phyloP scores from a whole-genome alignment of 2,888 invertebrate species.

The Netelia inedita region DNA sequence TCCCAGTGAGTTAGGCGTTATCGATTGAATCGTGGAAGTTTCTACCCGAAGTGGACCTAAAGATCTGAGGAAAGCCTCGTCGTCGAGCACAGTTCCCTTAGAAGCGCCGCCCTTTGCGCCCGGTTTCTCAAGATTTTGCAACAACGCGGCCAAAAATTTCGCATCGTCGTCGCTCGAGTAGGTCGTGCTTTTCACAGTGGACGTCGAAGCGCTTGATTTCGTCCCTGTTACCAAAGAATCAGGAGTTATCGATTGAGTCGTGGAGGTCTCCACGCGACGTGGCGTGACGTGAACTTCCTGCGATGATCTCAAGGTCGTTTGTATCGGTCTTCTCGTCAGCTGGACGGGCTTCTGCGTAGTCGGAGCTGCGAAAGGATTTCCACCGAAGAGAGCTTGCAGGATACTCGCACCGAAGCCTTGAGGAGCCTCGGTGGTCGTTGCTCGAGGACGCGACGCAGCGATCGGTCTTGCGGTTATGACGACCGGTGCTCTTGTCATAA shows the following conservation, averaged over 20 bases:
- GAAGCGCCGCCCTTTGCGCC: slow-evolving; percentile 63
- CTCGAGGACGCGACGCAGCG: slow-evolving; percentile 77
- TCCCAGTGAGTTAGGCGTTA: slow-evolving; percentile 74
- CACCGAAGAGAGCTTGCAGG: slow-evolving; percentile 80
- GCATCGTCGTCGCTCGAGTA: slow-evolving; percentile 77
- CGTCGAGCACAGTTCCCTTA: slow-evolving; percentile 30
- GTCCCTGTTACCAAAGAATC: slow-evolving; percentile 76
- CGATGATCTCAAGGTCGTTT: slow-evolving; percentile 54
- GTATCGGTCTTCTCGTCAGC: slow-evolving; percentile 77
- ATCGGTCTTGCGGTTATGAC: slow-evolving; percentile 73
- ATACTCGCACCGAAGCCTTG: slow-evolving; percentile 79
- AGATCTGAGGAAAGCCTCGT: slow-evolving; percentile 79
- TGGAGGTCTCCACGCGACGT: slow-evolving; percentile 68
- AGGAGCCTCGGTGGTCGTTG: slow-evolving; percentile 83
- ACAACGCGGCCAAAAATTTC: slow-evolving; percentile 79
- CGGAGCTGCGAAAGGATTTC: slow-evolving; percentile 74
- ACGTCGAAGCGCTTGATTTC: slow-evolving; percentile 70
- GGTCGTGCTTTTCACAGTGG: slow-evolving; percentile 76
- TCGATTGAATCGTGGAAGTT: slow-evolving; percentile 70
- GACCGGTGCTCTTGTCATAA: slow-evolving; percentile 57
- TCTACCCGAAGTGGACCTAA: slow-evolving; percentile 49
- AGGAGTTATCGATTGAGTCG: slow-evolving; percentile 69
- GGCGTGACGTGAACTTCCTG: slow-evolving; percentile 64
- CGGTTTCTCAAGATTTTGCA: slow-evolving; percentile 74
- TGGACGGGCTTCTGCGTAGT: slow-evolving; percentile 73